phyloP scores from a whole-genome alignment of 2,888 invertebrate species.

The Merodon equestris region DNA sequence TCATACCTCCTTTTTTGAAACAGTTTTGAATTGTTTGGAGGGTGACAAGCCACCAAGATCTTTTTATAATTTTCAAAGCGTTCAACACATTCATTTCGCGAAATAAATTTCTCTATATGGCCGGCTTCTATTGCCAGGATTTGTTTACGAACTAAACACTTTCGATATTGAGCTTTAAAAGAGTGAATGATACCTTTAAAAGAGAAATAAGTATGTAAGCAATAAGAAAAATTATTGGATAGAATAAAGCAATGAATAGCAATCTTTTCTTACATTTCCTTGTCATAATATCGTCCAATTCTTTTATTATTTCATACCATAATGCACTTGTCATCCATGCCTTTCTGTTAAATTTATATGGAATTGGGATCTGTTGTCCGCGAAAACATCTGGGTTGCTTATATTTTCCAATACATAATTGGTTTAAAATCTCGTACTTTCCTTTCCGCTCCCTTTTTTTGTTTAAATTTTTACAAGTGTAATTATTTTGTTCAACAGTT shows the following conservation, averaged over 20 bases:
- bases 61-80: slow-evolving; percentile 9
- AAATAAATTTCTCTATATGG: slow-evolving; percentile 2
- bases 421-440: slow-evolving; percentile 18
- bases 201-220: background rate
- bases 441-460: slow-evolving; percentile 6
- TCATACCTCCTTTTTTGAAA: background rate
- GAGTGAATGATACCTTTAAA: slow-evolving; percentile 12
- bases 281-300: slow-evolving; percentile 19
- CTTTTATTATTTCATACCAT: slow-evolving; percentile 34
- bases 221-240: background rate
- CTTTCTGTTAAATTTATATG: slow-evolving; percentile 33
- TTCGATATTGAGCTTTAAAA: slow-evolving; percentile 15
- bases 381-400: slow-evolving; percentile 37
- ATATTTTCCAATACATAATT: slow-evolving; percentile 45
- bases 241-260: slow-evolving; percentile 6
- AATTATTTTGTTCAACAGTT: slow-evolving; percentile 8
- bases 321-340: slow-evolving; percentile 37
- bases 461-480: slow-evolving; percentile 11
- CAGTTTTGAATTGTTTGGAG: slow-evolving; percentile 10
- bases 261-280: slow-evolving; percentile 20
- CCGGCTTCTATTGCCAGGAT: slow-evolving; percentile 14
- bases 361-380: slow-evolving; percentile 39
- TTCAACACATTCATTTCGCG: background rate
- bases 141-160: slow-evolving; percentile 18
- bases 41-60: slow-evolving; percentile 12